Base-by-base conservation (phyloP, 2,888 invertebrate species). In the Cryptocephalus primarius region DNA sequence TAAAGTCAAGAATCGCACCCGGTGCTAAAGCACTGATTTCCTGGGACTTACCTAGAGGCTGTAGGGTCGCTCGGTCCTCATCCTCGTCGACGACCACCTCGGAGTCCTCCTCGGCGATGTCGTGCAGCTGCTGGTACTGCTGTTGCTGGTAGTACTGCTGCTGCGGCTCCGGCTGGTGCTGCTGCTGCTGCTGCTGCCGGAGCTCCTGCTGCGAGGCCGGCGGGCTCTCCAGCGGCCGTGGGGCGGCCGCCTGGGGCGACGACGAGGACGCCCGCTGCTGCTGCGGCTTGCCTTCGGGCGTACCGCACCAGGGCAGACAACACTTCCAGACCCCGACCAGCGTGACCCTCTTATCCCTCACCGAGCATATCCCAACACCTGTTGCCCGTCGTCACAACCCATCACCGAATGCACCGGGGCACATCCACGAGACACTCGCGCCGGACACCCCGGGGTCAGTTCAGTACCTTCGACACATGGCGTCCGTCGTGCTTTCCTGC, bases 101-200 rank as follows among this genome's bases (percentile, higher is more conserved):
- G 65, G 84, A 83, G 70, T 87, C 87, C 68, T 88, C 88, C 66
- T 88, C 88, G 65, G 85, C 84, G 55, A 88, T 88, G 60, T 88
- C 88, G 58, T 87, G 88, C 55, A 88, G 73, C 46, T 66, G 68
- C 36, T 49, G 85, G 33, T 38, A 45, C 22, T 47, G 53, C 32
- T 43, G 43, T 22, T 49, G 45, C 40, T 39, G 48, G 9, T 51
- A 72, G 68, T 75, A 73, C 38, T 53, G 56, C 33, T 53, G 55
- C 40, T 54, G 45, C 64, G 74, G 78, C 33, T 44, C 41, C n/a
- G 52, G 72, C 68, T 75, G 73, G 34, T 22, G 22, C 3, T 4
- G 79, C 64, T 80, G 72, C 22, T 38, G 44, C 22, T 47, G 53
- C 32, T 42, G 43, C 22, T n/a, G n/a, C n/a, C n/a, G n/a, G n/a